Base-by-base conservation (phyloP, 2,113 vertebrate species). In the Trinectes maculatus region DNA sequence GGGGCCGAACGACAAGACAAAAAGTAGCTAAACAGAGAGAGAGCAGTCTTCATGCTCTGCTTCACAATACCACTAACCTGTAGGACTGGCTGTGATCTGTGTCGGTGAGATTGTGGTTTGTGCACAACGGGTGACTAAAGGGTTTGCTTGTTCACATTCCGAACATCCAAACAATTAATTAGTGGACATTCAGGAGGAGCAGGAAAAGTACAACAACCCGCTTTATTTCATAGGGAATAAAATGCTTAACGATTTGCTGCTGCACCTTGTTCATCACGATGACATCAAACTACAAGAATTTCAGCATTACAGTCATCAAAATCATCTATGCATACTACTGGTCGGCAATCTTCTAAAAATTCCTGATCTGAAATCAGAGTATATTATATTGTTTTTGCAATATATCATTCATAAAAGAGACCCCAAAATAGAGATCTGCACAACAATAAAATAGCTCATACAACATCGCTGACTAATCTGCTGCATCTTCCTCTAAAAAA, bases 11-110 rank as follows among this genome's bases (percentile, higher is more conserved):
- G 62, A 68, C 66, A 33, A 72, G 73, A 82, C 68, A 77, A 80
- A 81, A 71, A 80, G 40, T 37, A 47, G 61, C 73, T 74, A 62
- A 83, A 82, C 13, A 71, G 59, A 79, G 57, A 51, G 58, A 52
- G 59, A 72, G 66, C 49, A 15, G 31, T 48, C 37, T 36, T 58
- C 72, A 58, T 52, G 58, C 36, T 48, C 61, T 24, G 36, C 54
- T 73, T 79, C 4, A 84, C 51, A 60, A 78, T 21, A 53, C 31
- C 66, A 61, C 52, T 54, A 70, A 77, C 69, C 74, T 72, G 57
- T 72, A 74, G 24, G 56, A 65, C 59, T 29, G 53, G 65, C 42
- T 63, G 44, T 36, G 49, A 44, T 66, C 73, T 40, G 53, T 2
- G 26, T 28, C 15, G 19, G 34, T 47, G 42, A 75, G 49, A 73